Conservation (phyloP, 2,113 vertebrate genomes). For the Loxodonta africana region DNA sequence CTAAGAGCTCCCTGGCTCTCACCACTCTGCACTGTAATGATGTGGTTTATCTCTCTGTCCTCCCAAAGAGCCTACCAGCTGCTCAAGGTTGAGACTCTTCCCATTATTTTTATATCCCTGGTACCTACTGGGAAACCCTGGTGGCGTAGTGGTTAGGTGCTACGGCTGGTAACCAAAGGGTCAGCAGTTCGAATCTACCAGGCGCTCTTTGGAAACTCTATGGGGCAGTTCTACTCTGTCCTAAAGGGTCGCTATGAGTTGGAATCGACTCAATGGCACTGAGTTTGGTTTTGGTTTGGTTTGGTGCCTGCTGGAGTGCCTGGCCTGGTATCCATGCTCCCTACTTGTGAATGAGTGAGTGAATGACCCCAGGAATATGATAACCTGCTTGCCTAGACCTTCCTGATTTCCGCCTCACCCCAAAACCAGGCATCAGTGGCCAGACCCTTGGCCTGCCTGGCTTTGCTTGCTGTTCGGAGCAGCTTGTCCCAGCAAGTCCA, state of each 20-base stretch:
- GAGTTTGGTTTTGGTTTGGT: too few relatives aligned
- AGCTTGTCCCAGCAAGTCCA: not conserved
- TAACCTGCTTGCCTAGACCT: not conserved
- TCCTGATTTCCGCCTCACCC: too few relatives aligned
- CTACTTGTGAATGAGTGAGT: not conserved
- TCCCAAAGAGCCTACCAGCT: not conserved
- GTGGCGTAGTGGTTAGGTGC: too few relatives aligned
- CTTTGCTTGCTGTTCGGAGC: not conserved
- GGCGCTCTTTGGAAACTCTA: too few relatives aligned
- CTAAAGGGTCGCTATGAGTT: too few relatives aligned
- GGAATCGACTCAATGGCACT: too few relatives aligned
- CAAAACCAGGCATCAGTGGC: too few relatives aligned
- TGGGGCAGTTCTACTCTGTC: too few relatives aligned
- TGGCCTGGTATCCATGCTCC: rapidly evolving
- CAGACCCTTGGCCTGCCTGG: not conserved
- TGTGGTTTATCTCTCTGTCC: not conserved
- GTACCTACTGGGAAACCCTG: too few relatives aligned
- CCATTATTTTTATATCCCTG: not conserved
- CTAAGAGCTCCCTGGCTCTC: not conserved
- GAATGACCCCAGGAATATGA: not conserved
- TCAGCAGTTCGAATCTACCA: too few relatives aligned
- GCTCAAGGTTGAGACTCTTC: not conserved
- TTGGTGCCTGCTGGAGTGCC: too few relatives aligned
- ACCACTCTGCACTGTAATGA: rapidly evolving
- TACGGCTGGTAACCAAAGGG: too few relatives aligned